Base-by-base conservation (phyloP, 1,140 invertebrate species). In the Cyrtorhinus lividipennis region DNA sequence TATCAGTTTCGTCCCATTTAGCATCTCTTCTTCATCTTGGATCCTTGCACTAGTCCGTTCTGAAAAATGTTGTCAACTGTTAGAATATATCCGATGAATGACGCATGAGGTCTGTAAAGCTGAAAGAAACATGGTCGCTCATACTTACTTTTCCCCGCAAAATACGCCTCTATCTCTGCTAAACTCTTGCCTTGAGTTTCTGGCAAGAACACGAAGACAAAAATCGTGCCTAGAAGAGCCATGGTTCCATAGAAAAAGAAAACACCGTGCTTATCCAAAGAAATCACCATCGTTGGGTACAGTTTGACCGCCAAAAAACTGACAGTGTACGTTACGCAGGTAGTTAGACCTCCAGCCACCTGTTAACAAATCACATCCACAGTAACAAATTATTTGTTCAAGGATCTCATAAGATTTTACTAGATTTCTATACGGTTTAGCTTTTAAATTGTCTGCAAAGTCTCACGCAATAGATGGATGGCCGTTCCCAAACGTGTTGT, bases 111-210 rank as follows among this genome's bases (percentile, higher is more conserved):
- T 38, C 30, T 38, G 30, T 5, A 38, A 38, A 38, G 30, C 15
- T 8, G 30, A 5, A 8, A 38, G 5, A 5, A 8, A 38, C 15
- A 38, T 5, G 5, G 5, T 38, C 30, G 30, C 15, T 38, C 30
- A 15, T 38, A 38, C 30, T 64, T 60, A 64, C 63, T 27, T 61
- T 63, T 67, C 18, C 66, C 62, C 2, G 58, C 62, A 30, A 69
- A 69, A 61, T 67, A 63, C 15, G 63, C 56, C 64, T 70, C 68
- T 2, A 92, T 87, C 70, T 92, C 84, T 15, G 82, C 77, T 3
- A 91, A 73, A 1, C 80, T 82, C 66, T 85, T 86, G 0, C 87
- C 84, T 65, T 85, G 87, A 0, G 90, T 94, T 72, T 94, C 90
- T 0, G 90, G 90, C 2, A 93, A 70, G 15, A 80, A 79, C 8